phyloP scores from a whole-genome alignment of 2,888 invertebrate genomes.

The Heliconius cydno region DNA sequence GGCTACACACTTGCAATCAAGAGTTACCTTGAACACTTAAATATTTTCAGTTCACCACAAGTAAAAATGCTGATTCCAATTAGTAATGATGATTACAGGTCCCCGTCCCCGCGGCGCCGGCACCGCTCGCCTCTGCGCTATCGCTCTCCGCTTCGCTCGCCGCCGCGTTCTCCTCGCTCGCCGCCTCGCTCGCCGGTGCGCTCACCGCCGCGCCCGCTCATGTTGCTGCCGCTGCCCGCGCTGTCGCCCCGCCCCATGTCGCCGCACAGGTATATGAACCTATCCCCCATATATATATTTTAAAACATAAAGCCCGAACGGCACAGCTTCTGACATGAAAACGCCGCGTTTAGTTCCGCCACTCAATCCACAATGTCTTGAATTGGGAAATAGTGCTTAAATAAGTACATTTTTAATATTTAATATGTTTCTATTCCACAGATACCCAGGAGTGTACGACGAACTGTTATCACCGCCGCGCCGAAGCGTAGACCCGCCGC shows the following conservation, averaged over 20 bases:
- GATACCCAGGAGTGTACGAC: conserved; percentile 77
- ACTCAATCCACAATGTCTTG: too few species aligned
- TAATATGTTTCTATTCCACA: conserved; percentile 50
- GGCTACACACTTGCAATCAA: not conserved
- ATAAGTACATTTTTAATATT: not conserved
- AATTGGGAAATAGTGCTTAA: not conserved
- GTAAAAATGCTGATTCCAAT: too few species aligned
- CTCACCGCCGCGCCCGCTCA: conserved; percentile 59
- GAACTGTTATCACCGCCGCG: conserved; percentile 80
- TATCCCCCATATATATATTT: too few species aligned
- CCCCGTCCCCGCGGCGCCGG: conserved; percentile 79
- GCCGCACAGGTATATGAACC: conserved; percentile 55
- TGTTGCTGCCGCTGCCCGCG: conserved; percentile 55
- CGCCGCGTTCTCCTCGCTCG: conserved; percentile 50
- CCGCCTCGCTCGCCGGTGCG: conserved; percentile 56
- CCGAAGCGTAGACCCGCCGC: conserved; percentile 78
- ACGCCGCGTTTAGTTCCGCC: too few species aligned
- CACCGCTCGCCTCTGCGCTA: conserved; percentile 74
- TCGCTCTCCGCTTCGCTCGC: conserved; percentile 75
- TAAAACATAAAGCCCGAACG: too few species aligned
- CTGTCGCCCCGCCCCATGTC: conserved; percentile 58
- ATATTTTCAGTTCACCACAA: too few species aligned
- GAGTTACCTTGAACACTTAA: not conserved
- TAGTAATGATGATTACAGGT: conserved; percentile 53
- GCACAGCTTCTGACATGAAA: too few species aligned